Evolutionary conservation across 2,113 vertebrate genomes (phyloP).

Genomic region (Burhinus bistriatus): DNA sequence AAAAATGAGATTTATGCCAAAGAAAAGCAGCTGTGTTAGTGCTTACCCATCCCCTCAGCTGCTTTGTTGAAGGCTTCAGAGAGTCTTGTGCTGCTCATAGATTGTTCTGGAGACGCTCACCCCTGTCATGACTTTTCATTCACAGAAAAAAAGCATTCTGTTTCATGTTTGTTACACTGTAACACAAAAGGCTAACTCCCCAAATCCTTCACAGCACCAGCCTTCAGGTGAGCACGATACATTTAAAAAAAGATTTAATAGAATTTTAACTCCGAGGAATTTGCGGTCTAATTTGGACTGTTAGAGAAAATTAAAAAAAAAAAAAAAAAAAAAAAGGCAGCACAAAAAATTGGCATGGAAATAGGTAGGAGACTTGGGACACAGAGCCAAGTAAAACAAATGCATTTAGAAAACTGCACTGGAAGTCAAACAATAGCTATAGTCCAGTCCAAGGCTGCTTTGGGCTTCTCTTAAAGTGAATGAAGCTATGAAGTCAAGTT

Average conservation of each 20-base stretch:
- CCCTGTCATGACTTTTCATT: background rate
- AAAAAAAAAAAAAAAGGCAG: background rate
- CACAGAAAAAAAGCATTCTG: background rate
- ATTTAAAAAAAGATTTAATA: background rate
- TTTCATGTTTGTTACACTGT: background rate
- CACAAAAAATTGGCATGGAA: background rate
- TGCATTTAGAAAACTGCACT: background rate
- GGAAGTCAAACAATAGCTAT: background rate
- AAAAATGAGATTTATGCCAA: background rate
- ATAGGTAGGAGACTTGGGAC: background rate
- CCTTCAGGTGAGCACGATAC: background rate
- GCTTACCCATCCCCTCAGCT: background rate
- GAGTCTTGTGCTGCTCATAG: background rate
- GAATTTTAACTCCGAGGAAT: background rate
- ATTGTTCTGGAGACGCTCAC: background rate
- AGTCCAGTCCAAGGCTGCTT: background rate
- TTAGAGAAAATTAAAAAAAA: background rate
- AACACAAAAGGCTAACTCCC: background rate
- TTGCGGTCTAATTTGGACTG: background rate
- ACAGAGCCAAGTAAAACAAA: background rate
- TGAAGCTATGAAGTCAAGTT: background rate
- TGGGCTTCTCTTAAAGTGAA: background rate
- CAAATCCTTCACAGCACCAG: background rate
- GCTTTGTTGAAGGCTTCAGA: background rate
- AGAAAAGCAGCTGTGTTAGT: background rate